phyloP scores from a whole-genome alignment of 2,888 invertebrate species.

The Meiosimyza decipiens region DNA sequence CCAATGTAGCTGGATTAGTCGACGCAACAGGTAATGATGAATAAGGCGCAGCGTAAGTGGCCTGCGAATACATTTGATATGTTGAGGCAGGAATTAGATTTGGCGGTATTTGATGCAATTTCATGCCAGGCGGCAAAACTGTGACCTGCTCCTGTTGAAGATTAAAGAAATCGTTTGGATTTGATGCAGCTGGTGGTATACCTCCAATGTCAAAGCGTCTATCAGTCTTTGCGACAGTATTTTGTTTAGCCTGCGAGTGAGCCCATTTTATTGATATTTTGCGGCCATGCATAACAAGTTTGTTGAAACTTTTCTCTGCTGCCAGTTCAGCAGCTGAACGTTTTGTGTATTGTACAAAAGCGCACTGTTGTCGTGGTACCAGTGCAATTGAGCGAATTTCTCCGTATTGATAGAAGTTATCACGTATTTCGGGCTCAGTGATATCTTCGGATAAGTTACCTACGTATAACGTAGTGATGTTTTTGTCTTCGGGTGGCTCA shows the following conservation, averaged over 20 bases:
- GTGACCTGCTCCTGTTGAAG: slow-evolving; percentile 68
- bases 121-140: slow-evolving; percentile 66
- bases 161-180: slow-evolving; percentile 75
- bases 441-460: slow-evolving; percentile 92
- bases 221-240: slow-evolving; percentile 68
- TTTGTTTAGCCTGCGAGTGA: slow-evolving; percentile 86
- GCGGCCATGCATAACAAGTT: slow-evolving; percentile 83
- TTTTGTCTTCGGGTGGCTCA: slow-evolving; percentile 94
- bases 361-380: slow-evolving; percentile 93
- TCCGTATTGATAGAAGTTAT: slow-evolving; percentile 98
- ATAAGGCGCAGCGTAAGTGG: slow-evolving; percentile 66
- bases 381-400: slow-evolving; percentile 95
- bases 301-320: slow-evolving; percentile 95
- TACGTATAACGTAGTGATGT: slow-evolving; percentile 97
- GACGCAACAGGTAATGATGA: slow-evolving; percentile 59
- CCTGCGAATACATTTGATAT: slow-evolving; percentile 63
- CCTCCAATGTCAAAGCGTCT: slow-evolving; percentile 79
- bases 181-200: slow-evolving; percentile 73
- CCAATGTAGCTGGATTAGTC: slow-evolving; percentile 60
- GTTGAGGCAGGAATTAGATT: slow-evolving; percentile 64
- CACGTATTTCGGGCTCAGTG: slow-evolving; percentile 90
- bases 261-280: slow-evolving; percentile 99
- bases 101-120: slow-evolving; percentile 65
- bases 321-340: slow-evolving; percentile 92
- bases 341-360: slow-evolving; percentile 96